Evolutionary conservation across 2,113 vertebrate species (phyloP), one percentile per base, ranked within the genome.

Genomic region (Lophius piscatorius): DNA sequence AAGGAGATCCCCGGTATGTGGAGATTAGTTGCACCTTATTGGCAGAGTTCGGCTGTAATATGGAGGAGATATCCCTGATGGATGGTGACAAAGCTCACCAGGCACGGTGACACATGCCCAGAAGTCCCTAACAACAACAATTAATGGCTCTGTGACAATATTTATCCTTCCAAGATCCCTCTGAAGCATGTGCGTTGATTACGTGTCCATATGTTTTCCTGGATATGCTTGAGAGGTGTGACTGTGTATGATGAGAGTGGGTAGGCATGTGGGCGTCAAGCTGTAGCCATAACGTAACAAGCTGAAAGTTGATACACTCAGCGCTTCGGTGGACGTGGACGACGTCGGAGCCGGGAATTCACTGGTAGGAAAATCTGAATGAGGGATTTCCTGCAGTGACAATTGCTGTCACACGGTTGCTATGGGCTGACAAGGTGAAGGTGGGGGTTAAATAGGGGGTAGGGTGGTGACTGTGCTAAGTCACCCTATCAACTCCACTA

Each of bases 271-370:
- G 65, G 66, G 80, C 38, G 62, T 57, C 64, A 76, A 82, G 80
- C 74, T 81, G 82, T 68, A 42, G 44, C 33, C 5, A 50, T 89
- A 76, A 86, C 78, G 78, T 82, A 83, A 84, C 64, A 38, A 13
- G 34, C 61, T 74, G 58, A 73, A 74, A 21, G 73, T 52, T 22
- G 65, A 81, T 44, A 39, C 46, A 17, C 35, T 56, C 18, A 9
- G 54, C 55, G 38, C 47, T 29, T 42, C 22, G 1, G 14, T 60
- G 50, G 46, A 44, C 44, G 59, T 41, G 18, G 46, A 16, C 72
- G 69, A 57, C 12, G 42, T 2, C 41, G 20, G 49, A 74, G 45
- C 63, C 23, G 26, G 24, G 40, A 39, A 52, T 18, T 31, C 33
- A 46, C 38, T n/a, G 11, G 24, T 40, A 49, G 14, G 24, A 33